Base-by-base conservation (phyloP, 2,113 vertebrate species). In the Mola mola region DNA sequence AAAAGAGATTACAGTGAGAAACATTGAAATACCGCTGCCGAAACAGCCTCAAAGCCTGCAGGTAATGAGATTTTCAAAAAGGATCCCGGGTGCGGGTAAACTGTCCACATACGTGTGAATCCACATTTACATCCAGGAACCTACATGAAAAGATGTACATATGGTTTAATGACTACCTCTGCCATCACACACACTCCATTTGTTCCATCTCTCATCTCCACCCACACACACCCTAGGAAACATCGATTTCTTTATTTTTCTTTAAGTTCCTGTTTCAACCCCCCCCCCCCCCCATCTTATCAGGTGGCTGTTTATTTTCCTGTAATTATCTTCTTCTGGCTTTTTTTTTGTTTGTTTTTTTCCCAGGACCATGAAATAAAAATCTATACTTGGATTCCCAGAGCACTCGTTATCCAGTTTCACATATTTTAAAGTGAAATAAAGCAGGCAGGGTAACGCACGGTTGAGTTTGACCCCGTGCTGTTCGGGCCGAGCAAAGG, bases 351-450 rank as follows among this genome's bases (percentile, higher is more conserved):
- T 55, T 47, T 56, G 63, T 42, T 38, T 24, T 34, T 37, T 25
- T 63, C 62, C 36, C 55, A 69, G 38, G 53, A 65, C 78, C 78
- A 79, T 71, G 73, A 80, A 86, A 88, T 83, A 83, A 81, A 87
- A 88, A 90, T 76, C 83, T 71, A 81, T 81, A 79, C 69, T 57
- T 19, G 29, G 69, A 86, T 81, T 88, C 89, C 80, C 86, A 9
- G 20, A 85, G 85, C 83, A 75, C 85, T 91, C 79, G 50, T 89
- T 91, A 87, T 87, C 68, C 76, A 40, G 33, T 80, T 72, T 66
- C 66, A 75, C 62, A 72, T 83, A 81, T 84, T 88, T 86, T 79
- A 86, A 40, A 66, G 71, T 64, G 47, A 78, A 85, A 86, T 82
- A 75, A 88, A 79, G 83, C 26, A 1, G 51, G 51, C 65, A n/a